These are phyloP conservation scores for Drosophila recens DNA, from an alignment of 2,888 invertebrate species.

Conservation along the genomic window DNA sequence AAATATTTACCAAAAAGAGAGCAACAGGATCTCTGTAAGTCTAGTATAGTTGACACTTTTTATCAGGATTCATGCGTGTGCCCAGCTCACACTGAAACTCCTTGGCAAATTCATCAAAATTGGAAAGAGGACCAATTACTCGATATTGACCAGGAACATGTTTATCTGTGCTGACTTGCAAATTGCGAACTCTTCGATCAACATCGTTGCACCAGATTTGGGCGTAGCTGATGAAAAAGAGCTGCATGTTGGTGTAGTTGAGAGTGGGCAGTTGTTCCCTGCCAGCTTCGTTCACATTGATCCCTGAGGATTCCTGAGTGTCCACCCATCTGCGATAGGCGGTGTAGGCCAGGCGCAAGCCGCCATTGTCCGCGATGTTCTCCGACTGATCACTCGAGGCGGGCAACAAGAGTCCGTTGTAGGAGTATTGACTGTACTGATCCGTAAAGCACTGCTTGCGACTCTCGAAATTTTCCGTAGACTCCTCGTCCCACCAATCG, in stretches of 20 bases:
- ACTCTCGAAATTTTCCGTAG: slow-evolving; percentile 61
- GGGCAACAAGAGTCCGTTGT: slow-evolving; percentile 65
- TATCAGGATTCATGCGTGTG: slow-evolving; percentile 76
- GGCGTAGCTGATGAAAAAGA: slow-evolving; percentile 83
- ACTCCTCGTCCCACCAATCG: slow-evolving; percentile 81
- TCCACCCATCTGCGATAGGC: slow-evolving; percentile 80
- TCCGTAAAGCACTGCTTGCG: slow-evolving; percentile 76
- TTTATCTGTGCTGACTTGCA: slow-evolving; percentile 60
- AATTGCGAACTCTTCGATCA: slow-evolving; percentile 40
- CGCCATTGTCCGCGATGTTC: slow-evolving; percentile 84
- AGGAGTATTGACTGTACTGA: slow-evolving; percentile 75
- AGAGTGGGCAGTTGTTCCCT: slow-evolving; percentile 74
- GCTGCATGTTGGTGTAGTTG: slow-evolving; percentile 76
- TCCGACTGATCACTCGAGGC: slow-evolving; percentile 74
- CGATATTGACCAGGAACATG: slow-evolving; percentile 63
- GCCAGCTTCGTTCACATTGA: slow-evolving; percentile 28
- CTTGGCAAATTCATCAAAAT: slow-evolving; percentile 79
- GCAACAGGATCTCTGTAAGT: background rate
- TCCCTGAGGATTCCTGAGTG: slow-evolving; percentile 16
- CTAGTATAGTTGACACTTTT: slow-evolving; percentile 80
- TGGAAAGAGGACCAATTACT: slow-evolving; percentile 80
- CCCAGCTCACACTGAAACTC: slow-evolving; percentile 74
- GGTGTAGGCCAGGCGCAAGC: slow-evolving; percentile 79
- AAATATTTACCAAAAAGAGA: no score
- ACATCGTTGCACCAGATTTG: slow-evolving; percentile 82